phyloP scores from a whole-genome alignment of 2,888 invertebrate genomes.

The Papilio protenor region DNA sequence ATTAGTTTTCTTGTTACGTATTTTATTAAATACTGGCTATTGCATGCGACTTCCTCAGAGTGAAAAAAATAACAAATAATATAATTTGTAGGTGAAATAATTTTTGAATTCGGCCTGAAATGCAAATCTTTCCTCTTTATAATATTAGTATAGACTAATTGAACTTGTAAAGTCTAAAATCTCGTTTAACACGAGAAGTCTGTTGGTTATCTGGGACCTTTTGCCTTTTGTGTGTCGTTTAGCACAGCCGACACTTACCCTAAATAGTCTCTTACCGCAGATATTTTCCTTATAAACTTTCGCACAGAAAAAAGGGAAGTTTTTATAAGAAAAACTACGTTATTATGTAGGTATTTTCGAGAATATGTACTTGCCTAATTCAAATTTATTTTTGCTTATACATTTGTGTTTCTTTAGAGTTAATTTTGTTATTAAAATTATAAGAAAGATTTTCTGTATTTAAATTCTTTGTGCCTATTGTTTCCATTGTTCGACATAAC shows the following conservation, averaged over 20 bases:
- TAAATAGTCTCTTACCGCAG: neutral
- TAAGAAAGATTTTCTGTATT: neutral
- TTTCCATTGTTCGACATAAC: neutral
- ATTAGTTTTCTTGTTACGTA: too few relatives aligned
- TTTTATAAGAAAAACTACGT: neutral
- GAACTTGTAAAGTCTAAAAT: neutral
- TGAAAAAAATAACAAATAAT: too few relatives aligned
- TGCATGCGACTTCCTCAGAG: too few relatives aligned
- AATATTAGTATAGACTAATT: too few relatives aligned
- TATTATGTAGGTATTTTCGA: too few relatives aligned
- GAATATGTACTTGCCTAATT: neutral
- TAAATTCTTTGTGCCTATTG: neutral
- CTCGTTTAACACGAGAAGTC: neutral
- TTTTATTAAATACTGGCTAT: too few relatives aligned
- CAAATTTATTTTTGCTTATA: neutral
- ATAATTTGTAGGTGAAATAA: too few relatives aligned
- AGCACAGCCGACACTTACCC: neutral
- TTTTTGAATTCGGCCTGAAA: too few relatives aligned
- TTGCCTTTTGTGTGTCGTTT: conserved; percentile 5
- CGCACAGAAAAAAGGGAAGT: neutral
- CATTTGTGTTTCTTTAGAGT: neutral
- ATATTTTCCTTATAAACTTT: neutral
- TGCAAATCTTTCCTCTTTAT: too few relatives aligned
- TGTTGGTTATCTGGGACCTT: neutral
- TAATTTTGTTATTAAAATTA: neutral